A percentile compares a stretch with the other conserved stretches of the same genome.
Evolutionary conservation across 2,113 vertebrate genomes (phyloP).

Genomic region (Paramormyrops kingsleyae): DNA sequence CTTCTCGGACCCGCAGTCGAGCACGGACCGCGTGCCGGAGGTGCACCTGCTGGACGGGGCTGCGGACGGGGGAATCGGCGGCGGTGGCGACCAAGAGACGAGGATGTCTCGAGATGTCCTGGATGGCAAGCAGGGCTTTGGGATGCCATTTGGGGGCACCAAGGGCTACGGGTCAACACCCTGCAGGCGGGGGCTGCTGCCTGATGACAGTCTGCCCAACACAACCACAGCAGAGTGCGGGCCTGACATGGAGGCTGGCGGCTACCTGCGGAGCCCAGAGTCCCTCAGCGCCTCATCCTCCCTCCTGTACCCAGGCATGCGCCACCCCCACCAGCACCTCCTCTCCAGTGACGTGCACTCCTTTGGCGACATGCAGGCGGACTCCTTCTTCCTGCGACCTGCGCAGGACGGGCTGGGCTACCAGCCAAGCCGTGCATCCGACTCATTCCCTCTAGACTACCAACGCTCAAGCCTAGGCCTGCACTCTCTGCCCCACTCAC

Average conservation of each 20-base stretch:
- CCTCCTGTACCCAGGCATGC: slow-evolving; percentile 49
- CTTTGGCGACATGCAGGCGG: slow-evolving; percentile 60
- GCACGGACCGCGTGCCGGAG: slow-evolving; percentile 69
- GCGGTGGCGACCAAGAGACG: not conserved
- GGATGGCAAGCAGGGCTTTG: slow-evolving; percentile 74
- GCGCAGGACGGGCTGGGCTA: slow-evolving; percentile 74
- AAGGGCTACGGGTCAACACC: slow-evolving; percentile 61
- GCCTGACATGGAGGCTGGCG: slow-evolving; percentile 63
- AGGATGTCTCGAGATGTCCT: slow-evolving; percentile 51
- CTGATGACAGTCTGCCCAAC: slow-evolving; percentile 77
- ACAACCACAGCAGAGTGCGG: slow-evolving; percentile 81
- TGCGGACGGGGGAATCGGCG: slow-evolving; percentile 49
- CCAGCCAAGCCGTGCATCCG: slow-evolving; percentile 53
- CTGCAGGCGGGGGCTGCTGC: slow-evolving; percentile 52
- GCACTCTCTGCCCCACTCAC: slow-evolving; percentile 71
- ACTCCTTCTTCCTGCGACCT: slow-evolving; percentile 78
- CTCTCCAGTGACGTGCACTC: slow-evolving; percentile 54
- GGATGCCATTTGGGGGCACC: slow-evolving; percentile 74
- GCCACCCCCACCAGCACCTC: slow-evolving; percentile 32
- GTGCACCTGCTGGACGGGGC: slow-evolving; percentile 75
- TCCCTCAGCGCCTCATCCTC: slow-evolving; percentile 50
- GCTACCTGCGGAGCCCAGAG: slow-evolving; percentile 76
- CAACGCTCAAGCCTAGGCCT: slow-evolving; percentile 77
- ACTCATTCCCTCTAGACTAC: slow-evolving; percentile 83
- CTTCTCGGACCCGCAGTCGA: slow-evolving; percentile 83